Conservation (phyloP, 1,140 invertebrate genomes). For the Achatina immaculata region DNA sequence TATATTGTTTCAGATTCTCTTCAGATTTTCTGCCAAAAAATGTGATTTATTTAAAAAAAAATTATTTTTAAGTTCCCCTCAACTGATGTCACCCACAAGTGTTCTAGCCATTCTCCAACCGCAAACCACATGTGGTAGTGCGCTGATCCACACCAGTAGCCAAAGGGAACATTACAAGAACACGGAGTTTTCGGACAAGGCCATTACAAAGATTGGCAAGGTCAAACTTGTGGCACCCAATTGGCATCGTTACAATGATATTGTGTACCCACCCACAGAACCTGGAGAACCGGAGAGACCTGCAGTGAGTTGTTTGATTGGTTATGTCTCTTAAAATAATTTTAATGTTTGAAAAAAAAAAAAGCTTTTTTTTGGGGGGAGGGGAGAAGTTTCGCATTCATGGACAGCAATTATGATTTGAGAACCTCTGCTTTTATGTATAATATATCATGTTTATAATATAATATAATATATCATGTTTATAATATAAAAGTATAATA, state of each 20-base stretch:
- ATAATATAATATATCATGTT: neutral
- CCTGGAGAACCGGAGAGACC: constrained; percentile 82
- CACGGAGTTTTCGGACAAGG: constrained; percentile 42
- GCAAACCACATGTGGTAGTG: neutral
- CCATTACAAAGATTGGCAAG: neutral
- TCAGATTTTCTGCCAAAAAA: constrained; percentile 7
- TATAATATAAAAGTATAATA: neutral
- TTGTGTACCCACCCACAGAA: constrained; percentile 83
- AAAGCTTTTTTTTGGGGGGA: neutral
- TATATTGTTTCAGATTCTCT: too few relatives aligned
- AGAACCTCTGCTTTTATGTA: neutral
- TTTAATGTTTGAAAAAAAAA: neutral
- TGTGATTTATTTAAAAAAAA: too few relatives aligned
- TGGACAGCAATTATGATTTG: too few relatives aligned
- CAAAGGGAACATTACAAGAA: constrained; percentile 30
- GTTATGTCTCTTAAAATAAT: neutral
- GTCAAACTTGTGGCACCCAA: constrained; percentile 29
- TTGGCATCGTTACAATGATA: constrained; percentile 76
- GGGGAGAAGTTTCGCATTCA: too few relatives aligned
- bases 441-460: neutral
- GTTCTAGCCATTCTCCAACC: neutral
- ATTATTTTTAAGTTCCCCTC: neutral
- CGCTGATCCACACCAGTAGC: constrained; percentile 10
- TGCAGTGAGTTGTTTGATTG: constrained; percentile 78
- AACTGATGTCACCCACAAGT: neutral